Conservation (phyloP, 2,888 invertebrate genomes). For the Ypsolopha scabrella region DNA sequence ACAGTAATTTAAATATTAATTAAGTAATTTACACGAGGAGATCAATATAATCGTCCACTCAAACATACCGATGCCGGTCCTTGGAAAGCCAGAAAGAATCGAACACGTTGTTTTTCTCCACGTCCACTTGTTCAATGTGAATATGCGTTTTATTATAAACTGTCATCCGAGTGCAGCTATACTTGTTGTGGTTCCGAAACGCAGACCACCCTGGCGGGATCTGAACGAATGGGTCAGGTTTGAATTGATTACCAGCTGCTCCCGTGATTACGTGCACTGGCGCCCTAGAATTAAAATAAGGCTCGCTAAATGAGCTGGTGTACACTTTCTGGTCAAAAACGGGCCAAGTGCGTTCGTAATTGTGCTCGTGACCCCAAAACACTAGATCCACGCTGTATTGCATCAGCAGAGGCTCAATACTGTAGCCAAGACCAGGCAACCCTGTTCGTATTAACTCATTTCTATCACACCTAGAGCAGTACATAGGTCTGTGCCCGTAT, state of each 20-base stretch:
- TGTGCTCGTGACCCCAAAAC: conserved; percentile 98
- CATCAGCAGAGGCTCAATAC: conserved; percentile 87
- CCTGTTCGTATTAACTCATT: conserved; percentile 67
- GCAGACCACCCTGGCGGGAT: no score
- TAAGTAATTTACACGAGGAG: no score
- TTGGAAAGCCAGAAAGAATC: no score
- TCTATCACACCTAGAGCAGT: conserved; percentile 83
- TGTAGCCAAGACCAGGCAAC: conserved; percentile 59
- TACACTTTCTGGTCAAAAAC: conserved; percentile 85
- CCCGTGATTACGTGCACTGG: conserved; percentile 85
- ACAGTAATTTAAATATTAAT: no score
- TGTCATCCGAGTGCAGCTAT: no score
- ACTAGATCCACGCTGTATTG: conserved; percentile 92
- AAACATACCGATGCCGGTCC: no score
- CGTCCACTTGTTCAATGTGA: no score
- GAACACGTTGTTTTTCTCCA: no score
- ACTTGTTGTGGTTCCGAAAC: no score
- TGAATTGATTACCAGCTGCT: conserved; percentile 62
- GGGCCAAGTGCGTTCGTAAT: conserved; percentile 96
- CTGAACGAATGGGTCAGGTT: conserved; percentile 78
- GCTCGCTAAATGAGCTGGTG: conserved; percentile 60
- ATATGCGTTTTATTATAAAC: no score
- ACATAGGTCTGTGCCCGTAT: conserved; percentile 91
- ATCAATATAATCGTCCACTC: no score
- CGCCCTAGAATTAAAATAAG: conserved; percentile 65